Base-by-base conservation (phyloP, 2,888 invertebrate species). In the Cyclophora albipunctata region DNA sequence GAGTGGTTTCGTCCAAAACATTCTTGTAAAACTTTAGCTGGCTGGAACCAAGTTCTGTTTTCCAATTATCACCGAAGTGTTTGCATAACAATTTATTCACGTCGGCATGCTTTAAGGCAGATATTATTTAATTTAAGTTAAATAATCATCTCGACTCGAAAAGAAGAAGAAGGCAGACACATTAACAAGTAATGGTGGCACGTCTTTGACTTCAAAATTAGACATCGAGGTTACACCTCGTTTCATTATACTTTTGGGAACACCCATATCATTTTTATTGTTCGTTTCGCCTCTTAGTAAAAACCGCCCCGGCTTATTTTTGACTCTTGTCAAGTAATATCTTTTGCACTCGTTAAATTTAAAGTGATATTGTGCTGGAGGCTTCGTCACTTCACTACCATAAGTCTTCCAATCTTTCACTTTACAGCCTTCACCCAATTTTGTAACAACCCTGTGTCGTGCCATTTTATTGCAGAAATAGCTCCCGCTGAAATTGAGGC, bases 1-100 rank as follows among this genome's bases (percentile, higher is more conserved):
- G 40, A 51, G 20, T 51, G n/a, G 46, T 46, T 44, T 46, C 35
- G 42, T 46, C 45, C 46, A 51, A 52, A 53, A 56, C 51, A 55
- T 55, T 53, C 44, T 54, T 58, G 49, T 55, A 55, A 54, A 54
- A 58, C 45, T 46, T 45, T 37, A 58, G 58, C 49, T 54, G 53
- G 46, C 47, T 45, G 40, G 52, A 51, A 45, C 54, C 54, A 42
- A 52, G 52, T 51, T 51, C 55, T 53, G 50, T 47, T 51, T 57
- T 54, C 57, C 53, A 54, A 53, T 52, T 47, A 48, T 50, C 46
- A 51, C 48, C 51, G 40, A 51, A 57, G 48, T 58, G 58, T 52
- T 57, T 59, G 47, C 40, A 47, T 44, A 58, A 53, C 48, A 51
- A 44, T 48, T 51, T 51, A 40, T 58, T 51, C 44, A 58, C 50